Base-by-base conservation (phyloP, 1,140 invertebrate species). In the Solenopsis fugax region DNA sequence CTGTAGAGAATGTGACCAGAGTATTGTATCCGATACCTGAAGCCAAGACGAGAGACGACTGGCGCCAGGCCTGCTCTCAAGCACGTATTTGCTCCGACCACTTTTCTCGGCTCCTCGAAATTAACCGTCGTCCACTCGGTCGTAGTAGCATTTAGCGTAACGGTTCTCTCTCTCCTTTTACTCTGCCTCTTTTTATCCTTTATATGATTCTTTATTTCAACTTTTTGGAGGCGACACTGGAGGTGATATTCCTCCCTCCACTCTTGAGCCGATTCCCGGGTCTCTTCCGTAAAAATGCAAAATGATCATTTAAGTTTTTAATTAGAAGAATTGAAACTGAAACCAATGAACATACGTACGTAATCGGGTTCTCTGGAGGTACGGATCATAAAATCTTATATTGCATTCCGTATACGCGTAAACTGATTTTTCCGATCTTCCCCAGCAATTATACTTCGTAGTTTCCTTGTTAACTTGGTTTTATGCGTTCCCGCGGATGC, bases 111-210 rank as follows among this genome's bases (percentile, higher is more conserved):
- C 67, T 81, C 56, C 85, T 92, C 78, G 87, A 91, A 91, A 92
- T 91, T 89, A 92, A 90, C 88, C 12, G 87, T 69, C 89, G 85
- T 90, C 86, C 88, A 90, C 78, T 92, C 88, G 86, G 81, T 86
- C 72, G 72, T 89, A 81, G 37, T 89, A 86, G 65, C 86, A 87
- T 92, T 92, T 91, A 87, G 85, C 80, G 62, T 64, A 62, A 75
- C 76, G 77, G 54, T 45, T 77, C 21, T 75, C 41, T 41, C 41
- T 86, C 24, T 69, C 48, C 50, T 2, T 29, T 29, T 29, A 29
- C 50, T 71, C 84, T 60, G 5, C n/a, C 56, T 34, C 16, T 41
- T 82, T 48, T 73, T 54, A 48, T 10, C 13, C 64, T 50, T 69
- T 48, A 41, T 13, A 50, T 9, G 0, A 6, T 1, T 45, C 29